phyloP scores from a whole-genome alignment of 2,113 vertebrate species.

The Lontra canadensis region DNA sequence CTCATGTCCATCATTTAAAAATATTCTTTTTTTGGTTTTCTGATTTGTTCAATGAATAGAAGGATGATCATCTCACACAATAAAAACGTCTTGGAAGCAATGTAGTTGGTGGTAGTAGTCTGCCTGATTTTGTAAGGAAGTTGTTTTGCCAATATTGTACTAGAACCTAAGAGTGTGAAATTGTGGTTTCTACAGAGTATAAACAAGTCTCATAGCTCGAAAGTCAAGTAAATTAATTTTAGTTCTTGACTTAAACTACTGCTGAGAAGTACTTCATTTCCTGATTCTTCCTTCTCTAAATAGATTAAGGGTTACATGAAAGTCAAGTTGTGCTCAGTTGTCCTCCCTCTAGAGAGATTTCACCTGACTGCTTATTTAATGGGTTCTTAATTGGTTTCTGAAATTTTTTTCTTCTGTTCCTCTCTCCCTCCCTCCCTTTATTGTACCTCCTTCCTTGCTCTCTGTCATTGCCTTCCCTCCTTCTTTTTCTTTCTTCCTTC shows the following conservation, averaged over 20 bases:
- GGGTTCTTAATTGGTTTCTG: conserved; percentile 77
- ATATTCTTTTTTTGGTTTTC: neutral
- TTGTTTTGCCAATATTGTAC: conserved; percentile 70
- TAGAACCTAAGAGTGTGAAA: conserved; percentile 73
- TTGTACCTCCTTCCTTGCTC: neutral
- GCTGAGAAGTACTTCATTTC: conserved; percentile 86
- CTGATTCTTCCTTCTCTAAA: conserved; percentile 81
- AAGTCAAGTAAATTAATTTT: conserved; percentile 89
- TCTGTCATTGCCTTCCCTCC: neutral
- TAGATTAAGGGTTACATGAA: conserved; percentile 84
- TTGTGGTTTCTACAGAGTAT: conserved; percentile 71
- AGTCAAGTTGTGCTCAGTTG: conserved; percentile 82
- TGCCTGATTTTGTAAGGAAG: conserved; percentile 19
- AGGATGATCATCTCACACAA: neutral
- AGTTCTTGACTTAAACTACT: conserved; percentile 89
- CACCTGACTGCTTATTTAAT: conserved; percentile 79
- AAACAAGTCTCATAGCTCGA: conserved; percentile 70
- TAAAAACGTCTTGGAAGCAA: neutral
- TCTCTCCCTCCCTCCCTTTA: neutral
- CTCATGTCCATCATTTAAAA: neutral
- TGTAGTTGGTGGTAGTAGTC: neutral
- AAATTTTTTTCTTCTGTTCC: conserved; percentile 63
- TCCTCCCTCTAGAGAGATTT: conserved; percentile 80
- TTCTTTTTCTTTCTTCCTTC: neutral
- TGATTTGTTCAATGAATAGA: neutral